phyloP scores from a whole-genome alignment of 2,888 invertebrate genomes.

The Calephelis perditalis region DNA sequence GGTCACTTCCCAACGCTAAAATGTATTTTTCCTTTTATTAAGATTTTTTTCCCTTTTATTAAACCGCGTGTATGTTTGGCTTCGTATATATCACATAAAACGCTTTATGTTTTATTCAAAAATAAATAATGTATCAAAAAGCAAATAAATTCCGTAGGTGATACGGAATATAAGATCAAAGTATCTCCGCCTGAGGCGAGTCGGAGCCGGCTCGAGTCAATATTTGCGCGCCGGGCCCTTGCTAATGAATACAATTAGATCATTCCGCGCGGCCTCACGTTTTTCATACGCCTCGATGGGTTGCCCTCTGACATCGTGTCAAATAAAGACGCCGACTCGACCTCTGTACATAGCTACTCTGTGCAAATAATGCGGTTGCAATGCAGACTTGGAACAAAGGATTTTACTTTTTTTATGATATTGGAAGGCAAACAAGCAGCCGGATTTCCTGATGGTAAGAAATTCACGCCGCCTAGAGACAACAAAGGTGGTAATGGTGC shows the following conservation, averaged over 20 bases:
- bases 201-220: slow-evolving; percentile 58
- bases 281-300: slow-evolving; percentile 65
- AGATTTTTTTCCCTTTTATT: no score
- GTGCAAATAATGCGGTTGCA: slow-evolving; percentile 38
- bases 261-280: slow-evolving; percentile 76
- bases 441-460: no score
- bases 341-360: slow-evolving; percentile 51
- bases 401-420: no score
- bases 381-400: slow-evolving; percentile 8
- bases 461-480: no score
- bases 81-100: background rate
- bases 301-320: slow-evolving; percentile 56
- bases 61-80: no score
- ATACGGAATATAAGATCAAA: slow-evolving; percentile 28
- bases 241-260: slow-evolving; percentile 79
- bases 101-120: slow-evolving; percentile 12
- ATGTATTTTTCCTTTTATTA: no score
- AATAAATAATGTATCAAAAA: slow-evolving; percentile 9
- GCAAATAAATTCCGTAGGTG: slow-evolving; percentile 6
- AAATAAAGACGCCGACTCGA: slow-evolving; percentile 50
- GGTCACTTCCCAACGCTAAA: no score
- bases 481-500: no score
- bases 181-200: slow-evolving; percentile 40
- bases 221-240: slow-evolving; percentile 70
- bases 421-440: no score